Evolutionary conservation across 2,888 invertebrate genomes (phyloP).

Genomic region (Drosophila ustulata): DNA sequence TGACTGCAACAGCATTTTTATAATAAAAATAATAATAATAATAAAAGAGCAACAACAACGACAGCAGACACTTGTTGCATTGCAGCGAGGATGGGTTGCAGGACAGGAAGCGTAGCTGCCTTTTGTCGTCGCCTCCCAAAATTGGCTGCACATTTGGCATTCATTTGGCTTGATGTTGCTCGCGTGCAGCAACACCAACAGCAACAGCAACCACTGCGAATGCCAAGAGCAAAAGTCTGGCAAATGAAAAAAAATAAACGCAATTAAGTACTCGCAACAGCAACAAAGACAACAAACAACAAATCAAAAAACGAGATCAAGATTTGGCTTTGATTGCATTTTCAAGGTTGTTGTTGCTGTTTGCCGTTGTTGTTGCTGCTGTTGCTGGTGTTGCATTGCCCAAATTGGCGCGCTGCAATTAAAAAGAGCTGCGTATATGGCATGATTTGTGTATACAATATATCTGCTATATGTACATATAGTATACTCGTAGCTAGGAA

Average conservation of each 20-base stretch:
- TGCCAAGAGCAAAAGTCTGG: constrained; percentile 71
- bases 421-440: constrained; percentile 68
- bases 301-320: constrained; percentile 74
- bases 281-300: constrained; percentile 30
- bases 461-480: constrained; percentile 2
- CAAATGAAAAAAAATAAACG: constrained; percentile 56
- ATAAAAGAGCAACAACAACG: constrained; percentile 40
- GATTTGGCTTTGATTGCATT: constrained; percentile 77
- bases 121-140: constrained; percentile 57
- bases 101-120: constrained; percentile 65
- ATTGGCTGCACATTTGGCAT: constrained; percentile 75
- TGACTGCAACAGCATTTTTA: constrained; percentile 27
- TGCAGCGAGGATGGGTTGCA: constrained; percentile 54
- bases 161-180: constrained; percentile 63
- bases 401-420: constrained; percentile 75
- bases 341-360: constrained; percentile 72
- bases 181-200: constrained; percentile 64
- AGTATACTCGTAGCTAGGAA: constrained; percentile 42
- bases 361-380: constrained; percentile 18
- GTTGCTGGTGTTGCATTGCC: constrained; percentile 66
- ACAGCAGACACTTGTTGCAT: constrained; percentile 42
- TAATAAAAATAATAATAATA: constrained; percentile 60
- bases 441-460: constrained; percentile 28
- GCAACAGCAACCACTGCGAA: constrained; percentile 55
- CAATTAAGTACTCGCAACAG: constrained; percentile 62